Base-by-base conservation (phyloP, 2,797 vertebrate species). In the Huso huso region DNA sequence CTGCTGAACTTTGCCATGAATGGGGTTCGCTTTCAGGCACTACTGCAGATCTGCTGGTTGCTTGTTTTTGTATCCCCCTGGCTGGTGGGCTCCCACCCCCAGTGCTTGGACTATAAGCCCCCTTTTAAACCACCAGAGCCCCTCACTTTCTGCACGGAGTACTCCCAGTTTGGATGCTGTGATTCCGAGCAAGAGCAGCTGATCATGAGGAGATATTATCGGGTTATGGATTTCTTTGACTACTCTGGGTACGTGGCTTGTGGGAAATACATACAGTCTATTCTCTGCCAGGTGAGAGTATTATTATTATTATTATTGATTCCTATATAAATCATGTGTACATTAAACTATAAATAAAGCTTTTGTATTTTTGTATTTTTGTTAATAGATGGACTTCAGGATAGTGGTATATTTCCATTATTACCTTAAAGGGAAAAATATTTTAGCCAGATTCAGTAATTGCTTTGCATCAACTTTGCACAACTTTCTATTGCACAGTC, bases 31-130 rank as follows among this genome's bases (percentile, higher is more conserved):
- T 55, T 66, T 58, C 67, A 73, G 66, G 62, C 51, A 8, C 68
- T 76, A 11, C 71, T 78, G 60, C 74, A 75, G 10, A 50, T 65
- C 4, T 60, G 37, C 37, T 72, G 79, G 64, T 63, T 83, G 69
- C 71, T 83, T 67, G 70, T 83, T 70, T 72, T 80, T 72, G 76
- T 73, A 51, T 51, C 49, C 59, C 65, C 76, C 73, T 75, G 75
- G 77, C 48, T 66, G 70, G 82, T 82, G 68, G 69, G 71, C 77
- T 83, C 81, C 77, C 91, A 93, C 75, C 91, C 91, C 1, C 91
- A 93, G 73, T 93, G 91, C 78, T 81, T 92, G 80, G 91, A 92
- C 82, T 93, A 82, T 80, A 92, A 91, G 70, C 90, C 88, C 61
- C 90, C 88, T 0, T 90, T 91, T 74, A 84, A 83, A 73, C 88